Base-by-base conservation (phyloP, 2,113 vertebrate species). In the Beaufortia kweichowensis region DNA sequence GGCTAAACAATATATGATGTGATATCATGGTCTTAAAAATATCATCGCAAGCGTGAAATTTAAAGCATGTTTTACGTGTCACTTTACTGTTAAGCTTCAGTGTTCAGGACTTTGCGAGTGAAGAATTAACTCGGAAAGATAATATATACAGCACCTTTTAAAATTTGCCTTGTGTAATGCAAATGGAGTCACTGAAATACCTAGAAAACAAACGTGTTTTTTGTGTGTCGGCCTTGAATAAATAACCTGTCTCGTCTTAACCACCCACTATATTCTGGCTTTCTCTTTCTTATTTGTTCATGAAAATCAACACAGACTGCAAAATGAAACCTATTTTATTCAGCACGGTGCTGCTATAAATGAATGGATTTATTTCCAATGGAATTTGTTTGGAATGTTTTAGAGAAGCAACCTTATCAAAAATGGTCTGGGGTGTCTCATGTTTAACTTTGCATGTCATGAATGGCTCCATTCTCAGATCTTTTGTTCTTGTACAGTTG, bases 1-100 rank as follows among this genome's bases (percentile, higher is more conserved):
- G 66, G 64, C 48, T 76, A 78, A 82, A 71, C 72, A 75, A 59
- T 15, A 46, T 46, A 33, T 31, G 56, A 39, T 56, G 43, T 61
- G 4, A 55, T 50, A 31, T 65, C 56, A 76, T 76, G 39, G 65
- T 24, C 64, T 65, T 5, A 33, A 46, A 67, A 55, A 78, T 69
- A 29, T 69, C 48, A 76, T 75, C 65, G 78, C 59, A 63, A 28
- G 70, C 72, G 41, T 43, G 59, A 53, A 14, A 75, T 61, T 43
- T 46, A 31, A 75, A 50, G 23, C 39, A 48, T 31, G 21, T 31
- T n/a, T 74, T 61, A 46, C 41, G 43, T 28, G 23, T 61, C 64
- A 75, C 19, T 56, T 56, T 46, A 35, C 29, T 50, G 14, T 57
- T 19, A 46, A 21, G 28, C 55, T 66, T n/a, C 11, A 59, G 8